A percentile compares a stretch with the other conserved stretches of the same genome.
Evolutionary conservation across 1,140 invertebrate species (phyloP).

Genomic region (Cepaea nemoralis): DNA sequence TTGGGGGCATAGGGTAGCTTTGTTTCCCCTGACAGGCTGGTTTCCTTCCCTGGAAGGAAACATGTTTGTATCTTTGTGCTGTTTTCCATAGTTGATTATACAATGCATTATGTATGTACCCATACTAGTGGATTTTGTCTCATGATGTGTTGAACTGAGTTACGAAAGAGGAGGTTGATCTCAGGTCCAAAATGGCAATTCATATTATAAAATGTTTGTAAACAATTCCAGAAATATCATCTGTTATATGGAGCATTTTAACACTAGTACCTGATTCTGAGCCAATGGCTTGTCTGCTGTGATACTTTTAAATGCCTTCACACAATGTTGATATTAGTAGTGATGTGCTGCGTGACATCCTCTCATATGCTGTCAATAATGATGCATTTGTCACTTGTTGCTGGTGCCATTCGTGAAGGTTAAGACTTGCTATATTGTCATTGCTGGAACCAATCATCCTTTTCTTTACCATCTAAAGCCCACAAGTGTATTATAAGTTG

Average conservation of each 20-base stretch:
- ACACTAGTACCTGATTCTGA: background rate
- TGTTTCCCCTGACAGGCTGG: background rate
- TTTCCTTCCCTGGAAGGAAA: background rate
- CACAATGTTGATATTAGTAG: conserved; percentile 22
- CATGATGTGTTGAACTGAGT: conserved; percentile 18
- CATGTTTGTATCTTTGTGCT: background rate
- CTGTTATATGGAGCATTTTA: background rate
- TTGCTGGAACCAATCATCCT: too few relatives aligned
- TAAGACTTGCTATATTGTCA: too few relatives aligned
- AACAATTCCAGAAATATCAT: background rate
- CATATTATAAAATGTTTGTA: background rate
- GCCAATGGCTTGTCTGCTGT: background rate
- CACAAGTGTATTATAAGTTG: too few relatives aligned
- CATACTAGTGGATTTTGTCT: conserved; percentile 34
- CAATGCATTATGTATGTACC: conserved; percentile 16
- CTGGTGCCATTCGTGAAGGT: too few relatives aligned
- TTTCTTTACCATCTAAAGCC: too few relatives aligned
- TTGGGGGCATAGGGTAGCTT: background rate
- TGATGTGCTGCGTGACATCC: background rate
- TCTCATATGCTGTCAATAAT: too few relatives aligned
- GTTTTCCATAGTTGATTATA: conserved; percentile 34
- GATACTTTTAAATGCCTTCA: conserved; percentile 18
- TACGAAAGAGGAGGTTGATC: conserved; percentile 22
- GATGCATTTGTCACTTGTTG: too few relatives aligned
- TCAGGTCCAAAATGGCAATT: conserved; percentile 36